phyloP scores from a whole-genome alignment of 2,113 vertebrate genomes.

The Leptobrachium ailaonicum region DNA sequence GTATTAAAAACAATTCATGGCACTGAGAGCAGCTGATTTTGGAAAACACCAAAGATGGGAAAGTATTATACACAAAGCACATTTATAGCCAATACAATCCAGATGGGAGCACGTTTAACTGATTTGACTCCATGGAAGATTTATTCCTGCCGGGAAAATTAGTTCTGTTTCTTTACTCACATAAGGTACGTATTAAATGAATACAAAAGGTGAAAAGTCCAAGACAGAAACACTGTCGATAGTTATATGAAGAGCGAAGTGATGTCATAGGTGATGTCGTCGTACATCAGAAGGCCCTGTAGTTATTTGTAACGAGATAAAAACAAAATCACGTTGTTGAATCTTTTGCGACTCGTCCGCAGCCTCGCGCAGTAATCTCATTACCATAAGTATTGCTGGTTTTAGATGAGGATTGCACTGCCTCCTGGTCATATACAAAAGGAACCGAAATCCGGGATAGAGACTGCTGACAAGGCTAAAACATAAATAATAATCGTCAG shows the following conservation, averaged over 20 bases:
- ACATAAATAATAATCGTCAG: constrained; percentile 28
- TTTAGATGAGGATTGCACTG: neutral
- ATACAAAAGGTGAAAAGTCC: constrained; percentile 18
- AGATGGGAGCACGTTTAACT: constrained; percentile 32
- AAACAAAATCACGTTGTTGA: constrained; percentile 25
- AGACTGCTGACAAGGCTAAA: constrained; percentile 33
- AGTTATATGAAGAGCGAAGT: constrained; percentile 16
- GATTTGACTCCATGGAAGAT: constrained; percentile 22
- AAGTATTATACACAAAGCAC: neutral
- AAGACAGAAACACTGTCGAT: constrained; percentile 3
- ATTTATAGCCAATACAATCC: constrained; percentile 32
- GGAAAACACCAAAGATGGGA: neutral
- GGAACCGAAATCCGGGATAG: neutral
- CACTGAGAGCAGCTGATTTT: neutral
- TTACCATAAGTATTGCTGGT: constrained; percentile 1
- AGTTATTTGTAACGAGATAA: constrained; percentile 16
- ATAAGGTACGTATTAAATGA: constrained; percentile 36
- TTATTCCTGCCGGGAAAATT: constrained; percentile 35
- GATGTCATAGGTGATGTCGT: constrained; percentile 31
- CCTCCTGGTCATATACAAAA: neutral
- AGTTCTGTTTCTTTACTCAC: constrained; percentile 16
- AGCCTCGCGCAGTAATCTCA: neutral
- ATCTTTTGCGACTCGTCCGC: neutral
- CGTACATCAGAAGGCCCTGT: constrained; percentile 15
- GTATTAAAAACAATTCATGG: too few relatives aligned